A percentile compares a stretch with the other conserved stretches of the same genome.
Conservation (phyloP, 2,888 invertebrate genomes). For the Andrena hattorfiana region DNA sequence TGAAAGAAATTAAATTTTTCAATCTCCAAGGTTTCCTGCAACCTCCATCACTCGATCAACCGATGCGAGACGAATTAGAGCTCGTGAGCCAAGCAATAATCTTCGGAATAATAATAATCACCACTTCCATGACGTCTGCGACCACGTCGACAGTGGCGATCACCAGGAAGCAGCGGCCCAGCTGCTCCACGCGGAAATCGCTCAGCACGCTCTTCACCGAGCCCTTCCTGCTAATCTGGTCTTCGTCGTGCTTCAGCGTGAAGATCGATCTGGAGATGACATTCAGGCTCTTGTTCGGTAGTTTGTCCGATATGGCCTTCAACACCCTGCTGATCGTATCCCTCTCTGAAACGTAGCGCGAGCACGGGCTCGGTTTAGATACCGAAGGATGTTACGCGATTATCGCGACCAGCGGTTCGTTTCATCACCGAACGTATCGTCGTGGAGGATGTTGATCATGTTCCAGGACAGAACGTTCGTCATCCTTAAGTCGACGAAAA, state of each 20-base stretch:
- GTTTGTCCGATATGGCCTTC: constrained; percentile 86
- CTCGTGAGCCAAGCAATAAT: background rate
- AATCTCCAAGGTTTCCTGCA: background rate
- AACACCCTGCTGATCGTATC: constrained; percentile 89
- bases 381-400: background rate
- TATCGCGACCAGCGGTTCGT: background rate
- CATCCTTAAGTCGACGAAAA: constrained; percentile 91
- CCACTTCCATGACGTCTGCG: constrained; percentile 88
- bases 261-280: constrained; percentile 86
- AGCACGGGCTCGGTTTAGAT: background rate
- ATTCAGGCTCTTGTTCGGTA: constrained; percentile 85
- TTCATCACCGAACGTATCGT: constrained; percentile 89
- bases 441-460: constrained; percentile 90
- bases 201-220: constrained; percentile 86
- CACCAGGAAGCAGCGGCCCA: constrained; percentile 88
- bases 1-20: background rate
- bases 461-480: constrained; percentile 90
- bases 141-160: constrained; percentile 88
- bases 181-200: constrained; percentile 85
- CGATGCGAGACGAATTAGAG: background rate
- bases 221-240: constrained; percentile 85
- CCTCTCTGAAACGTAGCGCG: constrained; percentile 84
- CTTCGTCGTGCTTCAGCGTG: constrained; percentile 86
- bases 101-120: constrained; percentile 42
- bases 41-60: background rate